Evolutionary conservation across 2,113 vertebrate species (phyloP).

Genomic region (Grammomys surdaster): DNA sequence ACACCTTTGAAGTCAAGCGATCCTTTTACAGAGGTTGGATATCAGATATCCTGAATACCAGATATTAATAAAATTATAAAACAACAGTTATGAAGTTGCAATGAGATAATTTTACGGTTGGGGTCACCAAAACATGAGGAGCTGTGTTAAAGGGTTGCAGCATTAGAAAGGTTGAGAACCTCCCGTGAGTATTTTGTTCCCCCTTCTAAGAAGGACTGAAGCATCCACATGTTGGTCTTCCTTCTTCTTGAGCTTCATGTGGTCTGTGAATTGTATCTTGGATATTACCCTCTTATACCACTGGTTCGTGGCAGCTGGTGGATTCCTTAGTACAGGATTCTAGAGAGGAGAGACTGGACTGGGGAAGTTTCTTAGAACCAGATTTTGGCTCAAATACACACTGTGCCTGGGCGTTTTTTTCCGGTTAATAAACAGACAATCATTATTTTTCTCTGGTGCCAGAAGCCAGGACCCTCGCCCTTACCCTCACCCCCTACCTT

Average conservation of each 20-base stretch:
- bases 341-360: background rate
- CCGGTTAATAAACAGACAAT: constrained; percentile 65
- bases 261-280: too few species aligned
- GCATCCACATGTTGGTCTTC: too few species aligned
- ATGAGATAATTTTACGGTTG: background rate
- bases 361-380: background rate
- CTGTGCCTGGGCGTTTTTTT: constrained; percentile 34
- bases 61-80: background rate
- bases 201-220: too few species aligned
- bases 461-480: too few species aligned
- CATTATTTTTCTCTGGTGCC: constrained; percentile 59
- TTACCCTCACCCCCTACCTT: too few species aligned
- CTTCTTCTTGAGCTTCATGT: too few species aligned
- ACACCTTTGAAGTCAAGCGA: background rate
- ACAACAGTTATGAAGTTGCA: background rate
- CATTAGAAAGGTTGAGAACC: background rate
- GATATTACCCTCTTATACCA: background rate
- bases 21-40: background rate
- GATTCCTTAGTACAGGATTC: rapidly evolving
- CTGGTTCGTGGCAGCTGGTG: background rate
- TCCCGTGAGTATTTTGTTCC: too few species aligned
- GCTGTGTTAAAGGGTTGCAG: background rate
- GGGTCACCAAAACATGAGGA: background rate
- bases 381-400: background rate
- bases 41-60: background rate